Conservation (phyloP, 2,888 invertebrate species). For the Syritta pipiens region DNA sequence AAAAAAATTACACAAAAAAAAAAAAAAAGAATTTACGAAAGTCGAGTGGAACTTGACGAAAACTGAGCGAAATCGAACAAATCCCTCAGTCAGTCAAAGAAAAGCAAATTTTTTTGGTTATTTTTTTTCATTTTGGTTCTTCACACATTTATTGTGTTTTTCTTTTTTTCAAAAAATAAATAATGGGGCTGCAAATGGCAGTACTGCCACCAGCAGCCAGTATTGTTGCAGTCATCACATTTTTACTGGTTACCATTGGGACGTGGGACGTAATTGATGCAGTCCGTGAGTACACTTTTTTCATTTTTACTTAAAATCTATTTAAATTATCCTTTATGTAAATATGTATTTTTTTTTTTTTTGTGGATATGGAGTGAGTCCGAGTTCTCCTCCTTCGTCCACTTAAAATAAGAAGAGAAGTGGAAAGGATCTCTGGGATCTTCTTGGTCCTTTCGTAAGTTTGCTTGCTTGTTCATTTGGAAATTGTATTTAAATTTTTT, state of each 20-base stretch:
- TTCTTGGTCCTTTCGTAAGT: not conserved
- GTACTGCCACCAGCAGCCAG: slow-evolving; percentile 76
- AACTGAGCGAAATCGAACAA: slow-evolving; percentile 50
- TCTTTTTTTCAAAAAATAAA: slow-evolving; percentile 71
- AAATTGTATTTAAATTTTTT: slow-evolving; percentile 50
- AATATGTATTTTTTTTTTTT: slow-evolving; percentile 2
- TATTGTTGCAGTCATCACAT: slow-evolving; percentile 76
- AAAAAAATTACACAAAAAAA: not conserved
- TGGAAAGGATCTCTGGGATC: too few relatives aligned
- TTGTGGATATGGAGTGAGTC: too few relatives aligned
- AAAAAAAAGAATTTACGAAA: not conserved
- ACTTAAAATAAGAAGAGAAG: not conserved
- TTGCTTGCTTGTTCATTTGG: slow-evolving; percentile 56
- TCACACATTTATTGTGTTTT: not conserved
- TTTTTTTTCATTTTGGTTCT: not conserved
- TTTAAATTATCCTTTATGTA: not conserved
- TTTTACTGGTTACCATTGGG: slow-evolving; percentile 76
- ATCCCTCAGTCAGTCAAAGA: not conserved
- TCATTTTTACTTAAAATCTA: slow-evolving; percentile 2
- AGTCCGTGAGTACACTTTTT: slow-evolving; percentile 77
- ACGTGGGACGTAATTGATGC: slow-evolving; percentile 77
- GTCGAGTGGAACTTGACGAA: slow-evolving; percentile 18
- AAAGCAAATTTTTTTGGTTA: not conserved
- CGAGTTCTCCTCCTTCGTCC: too few relatives aligned
- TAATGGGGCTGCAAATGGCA: slow-evolving; percentile 80